A percentile compares a stretch with the other conserved stretches of the same genome.
Conservation (phyloP, 2,113 vertebrate species). For the Meleagris gallopavo region DNA sequence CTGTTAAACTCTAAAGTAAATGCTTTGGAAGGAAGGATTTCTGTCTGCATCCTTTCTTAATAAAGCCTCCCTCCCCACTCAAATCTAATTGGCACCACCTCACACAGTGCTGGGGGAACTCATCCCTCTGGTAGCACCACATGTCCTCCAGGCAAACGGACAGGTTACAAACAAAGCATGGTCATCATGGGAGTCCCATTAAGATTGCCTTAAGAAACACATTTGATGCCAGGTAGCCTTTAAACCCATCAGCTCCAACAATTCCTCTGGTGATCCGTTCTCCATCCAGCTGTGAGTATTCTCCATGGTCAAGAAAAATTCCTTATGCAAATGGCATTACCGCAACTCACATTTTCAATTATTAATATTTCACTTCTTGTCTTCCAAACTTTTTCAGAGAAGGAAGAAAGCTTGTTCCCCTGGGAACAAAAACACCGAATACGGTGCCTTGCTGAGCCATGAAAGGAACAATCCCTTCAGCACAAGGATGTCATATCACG, state of each 20-base stretch:
- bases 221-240: constrained; percentile 23
- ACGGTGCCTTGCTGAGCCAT: neutral
- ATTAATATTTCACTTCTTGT: neutral
- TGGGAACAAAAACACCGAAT: constrained; percentile 1
- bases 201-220: constrained; percentile 5
- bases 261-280: constrained; percentile 22
- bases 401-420: constrained; percentile 40
- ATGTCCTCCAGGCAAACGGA: neutral
- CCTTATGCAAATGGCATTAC: constrained; percentile 39
- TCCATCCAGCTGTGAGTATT: neutral
- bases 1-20: neutral
- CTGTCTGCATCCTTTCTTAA: neutral
- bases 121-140: neutral
- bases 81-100: neutral
- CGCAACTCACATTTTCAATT: constrained; percentile 42
- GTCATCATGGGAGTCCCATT: neutral
- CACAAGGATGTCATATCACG: constrained; percentile 19
- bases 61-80: neutral
- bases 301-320: constrained; percentile 40
- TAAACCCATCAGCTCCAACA: neutral
- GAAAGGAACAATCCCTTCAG: constrained; percentile 8
- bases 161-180: neutral
- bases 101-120: neutral
- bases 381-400: constrained; percentile 33
- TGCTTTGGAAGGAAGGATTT: neutral